Conservation (phyloP, 2,797 vertebrate species). For the Pantherophis vulpinus region DNA sequence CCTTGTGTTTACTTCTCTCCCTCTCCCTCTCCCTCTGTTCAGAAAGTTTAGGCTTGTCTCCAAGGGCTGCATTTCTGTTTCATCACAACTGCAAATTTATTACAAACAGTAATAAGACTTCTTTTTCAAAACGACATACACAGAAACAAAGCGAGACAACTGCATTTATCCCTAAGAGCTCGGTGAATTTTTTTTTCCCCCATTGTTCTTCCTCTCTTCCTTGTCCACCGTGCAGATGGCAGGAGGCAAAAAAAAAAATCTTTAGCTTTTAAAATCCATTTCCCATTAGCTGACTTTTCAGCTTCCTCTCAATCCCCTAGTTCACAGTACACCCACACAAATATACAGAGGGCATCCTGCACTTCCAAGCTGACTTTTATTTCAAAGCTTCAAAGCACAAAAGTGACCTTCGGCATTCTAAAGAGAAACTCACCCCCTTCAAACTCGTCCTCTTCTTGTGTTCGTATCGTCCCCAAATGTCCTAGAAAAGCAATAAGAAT, state of each 20-base stretch:
- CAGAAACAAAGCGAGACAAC: neutral
- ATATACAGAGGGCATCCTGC: neutral
- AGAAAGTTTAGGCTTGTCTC: slow-evolving; percentile 20
- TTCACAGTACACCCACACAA: neutral
- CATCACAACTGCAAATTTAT: slow-evolving; percentile 37
- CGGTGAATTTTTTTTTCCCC: neutral
- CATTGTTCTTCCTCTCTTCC: neutral
- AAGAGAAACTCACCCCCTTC: slow-evolving; percentile 70
- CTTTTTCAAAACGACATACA: slow-evolving; percentile 1
- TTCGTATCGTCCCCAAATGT: slow-evolving; percentile 67
- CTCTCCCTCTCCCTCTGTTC: slow-evolving; percentile 7
- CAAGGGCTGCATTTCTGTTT: slow-evolving; percentile 35
- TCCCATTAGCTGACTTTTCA: neutral
- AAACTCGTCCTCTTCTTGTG: slow-evolving; percentile 73
- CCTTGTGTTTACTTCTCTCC: slow-evolving; percentile 44
- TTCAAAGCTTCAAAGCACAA: neutral
- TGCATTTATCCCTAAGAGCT: slow-evolving; percentile 3
- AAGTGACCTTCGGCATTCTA: neutral
- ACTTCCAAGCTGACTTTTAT: neutral
- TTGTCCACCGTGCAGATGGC: neutral
- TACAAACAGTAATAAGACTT: neutral
- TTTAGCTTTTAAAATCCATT: neutral
- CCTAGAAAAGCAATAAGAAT: slow-evolving; percentile 73
- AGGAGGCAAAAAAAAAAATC: neutral
- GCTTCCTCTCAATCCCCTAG: slow-evolving; percentile 13